Conservation (phyloP, 1,140 invertebrate species). For the Hestina assimilis region DNA sequence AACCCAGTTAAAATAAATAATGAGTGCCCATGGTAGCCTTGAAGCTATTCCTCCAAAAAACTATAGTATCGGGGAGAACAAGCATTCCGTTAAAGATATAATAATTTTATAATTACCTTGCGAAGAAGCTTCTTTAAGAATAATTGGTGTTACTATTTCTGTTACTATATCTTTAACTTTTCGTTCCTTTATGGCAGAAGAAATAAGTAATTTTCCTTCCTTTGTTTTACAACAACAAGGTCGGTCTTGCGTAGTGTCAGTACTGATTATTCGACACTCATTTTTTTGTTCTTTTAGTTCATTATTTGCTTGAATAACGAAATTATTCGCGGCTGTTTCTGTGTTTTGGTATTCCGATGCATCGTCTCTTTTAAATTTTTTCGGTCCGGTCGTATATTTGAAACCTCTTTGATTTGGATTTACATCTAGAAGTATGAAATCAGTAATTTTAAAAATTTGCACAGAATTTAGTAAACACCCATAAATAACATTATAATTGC, state of each 20-base stretch:
- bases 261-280: conserved; percentile 10
- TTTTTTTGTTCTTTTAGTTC: neutral
- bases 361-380: neutral
- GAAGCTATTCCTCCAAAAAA: too few species aligned
- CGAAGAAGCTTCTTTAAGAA: conserved; percentile 29
- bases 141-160: conserved; percentile 37
- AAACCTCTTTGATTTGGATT: conserved; percentile 6
- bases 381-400: neutral
- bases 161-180: conserved; percentile 27
- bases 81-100: neutral
- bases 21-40: too few species aligned
- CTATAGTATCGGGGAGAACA: too few species aligned
- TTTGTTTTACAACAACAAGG: conserved; percentile 37
- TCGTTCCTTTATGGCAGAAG: neutral
- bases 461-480: too few species aligned
- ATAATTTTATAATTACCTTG: conserved; percentile 26
- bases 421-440: neutral
- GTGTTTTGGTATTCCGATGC: neutral
- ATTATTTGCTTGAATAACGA: neutral
- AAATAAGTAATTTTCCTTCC: neutral
- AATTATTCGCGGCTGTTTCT: neutral
- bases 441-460: neutral
- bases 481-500: too few species aligned
- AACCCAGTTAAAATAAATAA: neutral
- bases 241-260: conserved; percentile 41